phyloP scores from a whole-genome alignment of 2,113 vertebrate genomes.

The Pygoscelis adeliae region DNA sequence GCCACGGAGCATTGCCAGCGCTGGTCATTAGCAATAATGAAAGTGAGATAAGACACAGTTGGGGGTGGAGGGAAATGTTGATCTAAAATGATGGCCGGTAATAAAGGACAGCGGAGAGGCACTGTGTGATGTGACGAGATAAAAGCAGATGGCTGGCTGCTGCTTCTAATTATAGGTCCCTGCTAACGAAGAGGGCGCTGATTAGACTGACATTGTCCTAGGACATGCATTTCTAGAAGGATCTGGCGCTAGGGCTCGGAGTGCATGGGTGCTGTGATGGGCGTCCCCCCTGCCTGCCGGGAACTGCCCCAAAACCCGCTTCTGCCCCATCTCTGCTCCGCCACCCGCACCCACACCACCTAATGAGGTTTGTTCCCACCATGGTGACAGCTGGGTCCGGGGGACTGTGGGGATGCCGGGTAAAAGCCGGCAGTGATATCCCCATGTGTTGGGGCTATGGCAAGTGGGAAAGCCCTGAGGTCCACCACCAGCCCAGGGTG shows the following conservation, averaged over 20 bases:
- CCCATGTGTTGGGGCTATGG: fast-evolving
- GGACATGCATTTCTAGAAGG: background rate
- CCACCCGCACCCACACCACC: background rate
- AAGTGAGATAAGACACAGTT: background rate
- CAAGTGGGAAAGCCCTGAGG: background rate
- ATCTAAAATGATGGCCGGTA: background rate
- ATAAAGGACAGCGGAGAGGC: background rate
- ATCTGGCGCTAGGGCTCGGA: fast-evolving
- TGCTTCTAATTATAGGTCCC: conserved; percentile 60
- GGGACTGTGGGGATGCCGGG: background rate
- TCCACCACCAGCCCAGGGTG: background rate
- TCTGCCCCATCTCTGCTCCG: background rate
- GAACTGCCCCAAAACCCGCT: background rate
- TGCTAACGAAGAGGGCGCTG: background rate
- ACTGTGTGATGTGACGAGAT: background rate
- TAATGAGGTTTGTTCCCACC: background rate
- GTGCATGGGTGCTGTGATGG: background rate
- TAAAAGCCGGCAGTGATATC: background rate
- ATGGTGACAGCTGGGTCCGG: fast-evolving
- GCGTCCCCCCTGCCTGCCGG: background rate
- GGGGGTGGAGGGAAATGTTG: background rate
- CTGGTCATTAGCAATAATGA: background rate
- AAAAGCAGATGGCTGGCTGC: conserved; percentile 57
- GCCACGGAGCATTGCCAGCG: background rate
- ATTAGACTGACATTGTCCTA: conserved; percentile 35